phyloP scores from a whole-genome alignment of 2,888 invertebrate species.

The Amphiduros pacificus region DNA sequence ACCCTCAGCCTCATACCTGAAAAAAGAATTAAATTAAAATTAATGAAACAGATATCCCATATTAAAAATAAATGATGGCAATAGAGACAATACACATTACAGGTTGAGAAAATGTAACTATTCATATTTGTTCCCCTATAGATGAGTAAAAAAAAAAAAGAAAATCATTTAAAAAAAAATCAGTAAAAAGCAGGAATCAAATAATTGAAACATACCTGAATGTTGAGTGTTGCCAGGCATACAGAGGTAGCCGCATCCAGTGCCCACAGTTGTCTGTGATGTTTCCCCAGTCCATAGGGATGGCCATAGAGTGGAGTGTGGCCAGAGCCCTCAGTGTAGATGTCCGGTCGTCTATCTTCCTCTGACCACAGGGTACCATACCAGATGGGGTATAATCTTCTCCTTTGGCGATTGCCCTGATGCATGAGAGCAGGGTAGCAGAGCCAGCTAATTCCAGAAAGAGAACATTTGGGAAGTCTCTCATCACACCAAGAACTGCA shows the following conservation, averaged over 20 bases:
- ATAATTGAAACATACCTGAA: too few relatives aligned
- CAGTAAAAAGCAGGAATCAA: too few relatives aligned
- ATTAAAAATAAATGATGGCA: too few relatives aligned
- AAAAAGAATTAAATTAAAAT: too few relatives aligned
- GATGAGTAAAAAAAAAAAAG: too few relatives aligned
- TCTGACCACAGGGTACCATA: constrained; percentile 13
- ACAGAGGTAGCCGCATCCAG: constrained; percentile 16
- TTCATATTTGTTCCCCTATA: too few relatives aligned
- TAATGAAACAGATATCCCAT: too few relatives aligned
- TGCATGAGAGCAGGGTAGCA: constrained; percentile 17
- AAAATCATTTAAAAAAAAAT: too few relatives aligned
- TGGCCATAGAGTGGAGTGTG: constrained; percentile 12
- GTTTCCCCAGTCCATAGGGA: constrained; percentile 10
- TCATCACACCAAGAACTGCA: constrained; percentile 12
- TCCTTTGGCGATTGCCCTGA: constrained; percentile 11
- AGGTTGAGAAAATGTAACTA: too few relatives aligned
- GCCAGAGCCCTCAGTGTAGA: constrained; percentile 12
- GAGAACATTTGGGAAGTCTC: constrained; percentile 16
- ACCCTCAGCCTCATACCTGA: constrained; percentile 17
- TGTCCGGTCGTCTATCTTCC: constrained; percentile 4
- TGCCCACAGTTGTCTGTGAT: constrained; percentile 12
- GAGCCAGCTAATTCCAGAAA: constrained; percentile 18
- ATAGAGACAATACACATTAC: too few relatives aligned
- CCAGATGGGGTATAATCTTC: background rate
- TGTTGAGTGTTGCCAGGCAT: constrained; percentile 21